Evolutionary conservation across 2,888 invertebrate species (phyloP).

Genomic region (Idaea dimidiata): DNA sequence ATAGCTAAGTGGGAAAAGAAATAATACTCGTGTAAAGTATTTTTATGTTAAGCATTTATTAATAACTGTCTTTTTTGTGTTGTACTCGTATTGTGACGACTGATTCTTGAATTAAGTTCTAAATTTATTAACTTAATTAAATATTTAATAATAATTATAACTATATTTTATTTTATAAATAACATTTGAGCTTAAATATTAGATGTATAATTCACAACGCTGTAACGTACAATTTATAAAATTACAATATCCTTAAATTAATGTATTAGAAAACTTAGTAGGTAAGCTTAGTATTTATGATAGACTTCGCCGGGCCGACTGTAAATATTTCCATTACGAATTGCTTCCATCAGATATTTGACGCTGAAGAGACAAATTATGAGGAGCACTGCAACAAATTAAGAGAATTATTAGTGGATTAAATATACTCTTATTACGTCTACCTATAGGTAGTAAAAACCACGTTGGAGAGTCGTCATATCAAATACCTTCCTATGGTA

Average conservation of each 20-base stretch:
- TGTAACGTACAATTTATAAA: constrained; percentile 1
- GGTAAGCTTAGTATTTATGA: constrained; percentile 52
- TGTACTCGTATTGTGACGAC: not conserved
- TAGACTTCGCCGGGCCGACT: constrained; percentile 65
- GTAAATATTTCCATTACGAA: constrained; percentile 68
- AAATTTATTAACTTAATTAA: not conserved
- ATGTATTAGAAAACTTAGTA: constrained; percentile 9
- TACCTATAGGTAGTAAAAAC: too few relatives aligned
- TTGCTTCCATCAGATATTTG: constrained; percentile 73
- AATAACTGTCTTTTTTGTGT: constrained; percentile 15
- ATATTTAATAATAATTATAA: not conserved
- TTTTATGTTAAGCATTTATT: constrained; percentile 2
- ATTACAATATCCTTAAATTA: not conserved
- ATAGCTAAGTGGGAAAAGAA: not conserved
- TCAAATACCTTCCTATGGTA: too few relatives aligned
- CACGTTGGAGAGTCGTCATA: too few relatives aligned
- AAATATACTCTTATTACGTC: too few relatives aligned
- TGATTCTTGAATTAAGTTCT: constrained; percentile 12
- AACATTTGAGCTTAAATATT: constrained; percentile 26
- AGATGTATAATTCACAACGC: constrained; percentile 18
- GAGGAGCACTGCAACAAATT: constrained; percentile 64
- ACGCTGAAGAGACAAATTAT: constrained; percentile 71
- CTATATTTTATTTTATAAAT: constrained; percentile 23
- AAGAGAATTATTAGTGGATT: constrained; percentile 3
- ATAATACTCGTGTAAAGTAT: not conserved